A percentile compares a stretch with the other conserved stretches of the same genome.
phyloP scores from a whole-genome alignment of 2,888 invertebrate genomes.

The Phorcus lineatus region DNA sequence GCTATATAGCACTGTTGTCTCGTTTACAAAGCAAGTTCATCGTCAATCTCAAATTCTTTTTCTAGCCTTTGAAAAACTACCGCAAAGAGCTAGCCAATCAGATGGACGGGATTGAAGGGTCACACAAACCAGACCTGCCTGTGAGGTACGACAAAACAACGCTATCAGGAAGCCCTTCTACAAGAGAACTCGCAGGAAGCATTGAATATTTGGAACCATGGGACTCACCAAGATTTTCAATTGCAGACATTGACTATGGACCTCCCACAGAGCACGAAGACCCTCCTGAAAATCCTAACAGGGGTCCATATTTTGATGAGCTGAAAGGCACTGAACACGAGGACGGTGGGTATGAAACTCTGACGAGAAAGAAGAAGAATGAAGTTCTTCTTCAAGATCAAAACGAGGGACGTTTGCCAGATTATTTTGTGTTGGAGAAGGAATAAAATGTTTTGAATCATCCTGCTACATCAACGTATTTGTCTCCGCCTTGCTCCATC shows the following conservation, averaged over 20 bases:
- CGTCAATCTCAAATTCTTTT: not conserved
- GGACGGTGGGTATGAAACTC: not conserved
- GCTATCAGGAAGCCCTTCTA: not conserved
- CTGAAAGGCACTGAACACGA: not conserved
- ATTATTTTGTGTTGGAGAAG: not conserved
- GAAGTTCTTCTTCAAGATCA: not conserved
- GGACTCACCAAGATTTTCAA: not conserved
- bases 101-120: not conserved
- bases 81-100: not conserved
- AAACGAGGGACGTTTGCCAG: not conserved
- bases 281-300: too few relatives aligned
- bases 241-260: not conserved
- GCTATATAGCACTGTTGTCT: too few relatives aligned
- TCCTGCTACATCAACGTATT: too few relatives aligned
- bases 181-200: not conserved
- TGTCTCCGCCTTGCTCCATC: too few relatives aligned
- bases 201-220: not conserved
- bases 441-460: too few relatives aligned
- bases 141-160: not conserved
- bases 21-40: too few relatives aligned
- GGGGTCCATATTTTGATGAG: too few relatives aligned
- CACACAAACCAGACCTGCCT: not conserved
- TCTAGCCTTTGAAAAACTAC: not conserved
- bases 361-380: not conserved
- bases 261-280: too few relatives aligned